A percentile compares a stretch with the other conserved stretches of the same genome.
phyloP scores from a whole-genome alignment of 2,797 vertebrate species.

The Sebastes cheni region DNA sequence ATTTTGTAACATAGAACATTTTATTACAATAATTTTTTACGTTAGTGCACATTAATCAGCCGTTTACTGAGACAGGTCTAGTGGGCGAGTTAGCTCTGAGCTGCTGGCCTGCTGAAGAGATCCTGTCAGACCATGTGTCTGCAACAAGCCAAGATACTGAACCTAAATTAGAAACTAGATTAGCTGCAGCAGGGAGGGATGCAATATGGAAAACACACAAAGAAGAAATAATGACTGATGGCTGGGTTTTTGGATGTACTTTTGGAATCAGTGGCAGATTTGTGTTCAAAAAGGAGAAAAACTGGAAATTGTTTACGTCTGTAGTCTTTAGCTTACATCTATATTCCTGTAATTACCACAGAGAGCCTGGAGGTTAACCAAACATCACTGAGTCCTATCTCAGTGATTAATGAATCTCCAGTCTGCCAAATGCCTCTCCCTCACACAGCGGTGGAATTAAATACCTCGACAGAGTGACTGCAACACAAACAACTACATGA shows the following conservation, averaged over 20 bases:
- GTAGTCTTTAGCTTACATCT: not conserved
- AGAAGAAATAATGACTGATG: not conserved
- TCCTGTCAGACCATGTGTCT: conserved; percentile 19
- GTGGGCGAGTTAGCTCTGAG: not conserved
- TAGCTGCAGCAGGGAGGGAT: not conserved
- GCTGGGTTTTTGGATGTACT: not conserved
- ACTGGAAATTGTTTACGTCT: not conserved
- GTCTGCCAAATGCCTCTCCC: conserved; percentile 34
- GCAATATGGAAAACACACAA: not conserved
- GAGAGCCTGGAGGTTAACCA: conserved; percentile 27
- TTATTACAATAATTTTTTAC: not conserved
- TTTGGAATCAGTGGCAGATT: not conserved
- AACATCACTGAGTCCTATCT: conserved; percentile 26
- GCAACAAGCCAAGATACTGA: conserved; percentile 51
- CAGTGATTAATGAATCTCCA: conserved; percentile 36
- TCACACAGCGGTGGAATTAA: conserved; percentile 36
- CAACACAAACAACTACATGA: conserved; percentile 33
- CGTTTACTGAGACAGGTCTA: not conserved
- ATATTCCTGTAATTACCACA: conserved; percentile 13
- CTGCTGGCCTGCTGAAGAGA: conserved; percentile 21
- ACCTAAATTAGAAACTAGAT: conserved; percentile 63
- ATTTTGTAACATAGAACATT: not conserved
- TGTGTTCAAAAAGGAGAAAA: not conserved
- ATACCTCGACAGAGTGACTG: conserved; percentile 41
- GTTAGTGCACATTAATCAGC: not conserved